Evolutionary conservation across 53 echinoderm and acorn worm species (phyloP).

Genomic region (Zoroaster sp.): DNA sequence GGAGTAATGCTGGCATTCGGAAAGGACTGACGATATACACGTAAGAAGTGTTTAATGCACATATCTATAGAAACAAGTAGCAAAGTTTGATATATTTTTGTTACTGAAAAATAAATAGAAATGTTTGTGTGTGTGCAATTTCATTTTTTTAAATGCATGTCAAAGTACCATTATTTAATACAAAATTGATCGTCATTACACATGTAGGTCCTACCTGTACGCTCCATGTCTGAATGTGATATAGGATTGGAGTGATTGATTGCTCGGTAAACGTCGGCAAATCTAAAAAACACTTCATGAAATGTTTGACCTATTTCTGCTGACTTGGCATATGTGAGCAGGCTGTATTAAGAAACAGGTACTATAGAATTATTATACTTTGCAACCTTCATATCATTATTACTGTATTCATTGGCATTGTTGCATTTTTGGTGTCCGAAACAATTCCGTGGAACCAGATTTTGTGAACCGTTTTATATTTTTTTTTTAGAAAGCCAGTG

Average conservation of each 20-base stretch:
- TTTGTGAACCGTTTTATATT: too few relatives aligned
- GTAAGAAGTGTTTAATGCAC: slow-evolving; percentile 22
- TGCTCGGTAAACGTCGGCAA: neutral
- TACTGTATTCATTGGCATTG: neutral
- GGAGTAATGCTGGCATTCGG: slow-evolving; percentile 35
- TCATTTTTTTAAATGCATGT: too few relatives aligned
- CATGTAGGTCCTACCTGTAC: neutral
- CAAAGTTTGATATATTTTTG: neutral
- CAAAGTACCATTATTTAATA: too few relatives aligned
- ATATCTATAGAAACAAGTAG: neutral
- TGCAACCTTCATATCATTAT: too few relatives aligned
- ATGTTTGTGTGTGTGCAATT: too few relatives aligned
- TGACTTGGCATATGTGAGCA: neutral
- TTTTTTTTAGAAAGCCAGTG: too few relatives aligned
- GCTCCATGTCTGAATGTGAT: neutral
- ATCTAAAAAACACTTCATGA: neutral
- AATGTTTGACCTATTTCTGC: neutral
- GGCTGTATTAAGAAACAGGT: neutral
- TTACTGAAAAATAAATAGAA: too few relatives aligned
- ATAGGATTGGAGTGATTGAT: neutral
- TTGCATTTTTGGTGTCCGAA: neutral
- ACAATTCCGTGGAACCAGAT: neutral
- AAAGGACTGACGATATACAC: neutral
- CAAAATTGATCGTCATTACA: too few relatives aligned
- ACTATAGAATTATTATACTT: too few relatives aligned